Evolutionary conservation across 2,888 invertebrate species (phyloP).

Genomic region (Agrotis clavis): DNA sequence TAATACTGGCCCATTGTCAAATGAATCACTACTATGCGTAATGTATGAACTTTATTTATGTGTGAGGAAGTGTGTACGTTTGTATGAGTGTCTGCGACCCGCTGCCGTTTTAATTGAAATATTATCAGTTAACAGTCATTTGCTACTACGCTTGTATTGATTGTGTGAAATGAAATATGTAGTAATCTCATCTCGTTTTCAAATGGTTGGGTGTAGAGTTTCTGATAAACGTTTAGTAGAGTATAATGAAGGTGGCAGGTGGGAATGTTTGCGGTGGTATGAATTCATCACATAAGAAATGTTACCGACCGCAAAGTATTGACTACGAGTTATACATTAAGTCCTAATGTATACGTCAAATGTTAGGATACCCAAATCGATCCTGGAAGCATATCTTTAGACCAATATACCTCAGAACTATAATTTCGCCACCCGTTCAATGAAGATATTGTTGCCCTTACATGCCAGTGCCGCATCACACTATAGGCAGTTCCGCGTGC

Average conservation of each 20-base stretch:
- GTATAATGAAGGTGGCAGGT: background rate
- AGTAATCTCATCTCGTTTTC: slow-evolving; percentile 42
- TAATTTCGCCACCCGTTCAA: too few species aligned
- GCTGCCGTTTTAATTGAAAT: slow-evolving; percentile 68
- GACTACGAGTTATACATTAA: background rate
- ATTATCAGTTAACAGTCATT: slow-evolving; percentile 64
- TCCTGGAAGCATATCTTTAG: background rate
- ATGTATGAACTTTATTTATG: slow-evolving; percentile 15
- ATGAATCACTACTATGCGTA: slow-evolving; percentile 60
- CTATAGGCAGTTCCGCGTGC: too few species aligned
- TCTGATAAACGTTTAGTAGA: background rate
- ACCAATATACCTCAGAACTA: too few species aligned
- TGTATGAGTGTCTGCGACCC: slow-evolving; percentile 18
- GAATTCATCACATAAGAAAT: background rate
- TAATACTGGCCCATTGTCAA: slow-evolving; percentile 62
- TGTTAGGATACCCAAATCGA: background rate
- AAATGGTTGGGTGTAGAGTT: slow-evolving; percentile 8
- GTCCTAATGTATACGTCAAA: background rate
- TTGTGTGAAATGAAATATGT: slow-evolving; percentile 45
- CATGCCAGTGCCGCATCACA: too few species aligned
- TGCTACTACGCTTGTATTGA: slow-evolving; percentile 55
- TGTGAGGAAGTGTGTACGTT: slow-evolving; percentile 11
- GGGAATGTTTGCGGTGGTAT: background rate
- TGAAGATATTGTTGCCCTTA: too few species aligned
- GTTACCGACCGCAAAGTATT: background rate